A percentile compares a stretch with the other conserved stretches of the same genome.
These are phyloP conservation scores for Malacoctenus gilli DNA, from an alignment of 2,797 vertebrate genomes.

Conservation along the genomic window DNA sequence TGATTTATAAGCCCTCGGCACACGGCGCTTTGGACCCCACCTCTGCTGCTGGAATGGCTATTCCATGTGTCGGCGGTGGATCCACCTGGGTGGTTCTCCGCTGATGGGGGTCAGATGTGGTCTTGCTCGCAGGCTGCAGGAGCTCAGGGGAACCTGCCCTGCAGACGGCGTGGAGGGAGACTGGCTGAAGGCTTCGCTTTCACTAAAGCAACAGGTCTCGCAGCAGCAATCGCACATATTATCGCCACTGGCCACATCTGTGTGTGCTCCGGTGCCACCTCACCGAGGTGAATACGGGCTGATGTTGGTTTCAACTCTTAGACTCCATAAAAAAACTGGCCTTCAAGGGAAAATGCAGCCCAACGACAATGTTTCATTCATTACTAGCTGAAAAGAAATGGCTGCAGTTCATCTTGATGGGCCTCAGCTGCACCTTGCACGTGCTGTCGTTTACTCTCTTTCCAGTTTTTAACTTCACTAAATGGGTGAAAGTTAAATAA, in stretches of 20 bases:
- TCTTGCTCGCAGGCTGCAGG: conserved; percentile 61
- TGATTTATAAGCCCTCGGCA: conserved; percentile 80
- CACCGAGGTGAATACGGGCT: too few species aligned
- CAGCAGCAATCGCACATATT: conserved; percentile 2
- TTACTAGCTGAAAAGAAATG: too few species aligned
- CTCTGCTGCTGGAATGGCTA: conserved; percentile 76
- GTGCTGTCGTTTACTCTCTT: too few species aligned
- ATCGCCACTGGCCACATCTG: background rate
- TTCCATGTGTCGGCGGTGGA: conserved; percentile 80
- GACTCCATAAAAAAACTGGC: too few species aligned
- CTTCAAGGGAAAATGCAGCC: too few species aligned
- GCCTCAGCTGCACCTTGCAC: too few species aligned
- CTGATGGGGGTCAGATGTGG: conserved; percentile 82
- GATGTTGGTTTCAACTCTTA: too few species aligned
- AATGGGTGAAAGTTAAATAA: too few species aligned
- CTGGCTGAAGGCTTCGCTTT: conserved; percentile 27
- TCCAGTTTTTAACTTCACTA: too few species aligned
- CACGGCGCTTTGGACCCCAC: conserved; percentile 71
- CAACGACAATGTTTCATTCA: too few species aligned
- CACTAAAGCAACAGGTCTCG: conserved; percentile 30
- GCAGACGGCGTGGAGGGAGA: conserved; percentile 54
- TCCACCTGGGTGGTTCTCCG: conserved; percentile 81
- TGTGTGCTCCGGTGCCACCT: background rate
- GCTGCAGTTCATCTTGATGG: too few species aligned
- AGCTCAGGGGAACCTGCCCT: conserved; percentile 63